phyloP scores from a whole-genome alignment of 1,140 invertebrate genomes.

The Meteorus sp. region DNA sequence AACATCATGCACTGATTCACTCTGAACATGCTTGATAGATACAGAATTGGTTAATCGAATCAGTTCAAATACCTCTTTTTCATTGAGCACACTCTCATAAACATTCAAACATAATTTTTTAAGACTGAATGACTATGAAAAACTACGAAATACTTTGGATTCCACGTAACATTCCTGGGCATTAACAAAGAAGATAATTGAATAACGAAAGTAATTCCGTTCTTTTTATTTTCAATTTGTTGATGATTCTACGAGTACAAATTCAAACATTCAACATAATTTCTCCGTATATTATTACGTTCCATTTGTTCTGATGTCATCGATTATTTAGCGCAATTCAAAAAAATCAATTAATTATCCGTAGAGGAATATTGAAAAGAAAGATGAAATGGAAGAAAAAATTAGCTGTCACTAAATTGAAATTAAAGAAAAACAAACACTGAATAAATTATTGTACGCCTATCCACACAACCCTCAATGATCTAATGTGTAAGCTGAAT shows the following conservation, averaged over 20 bases:
- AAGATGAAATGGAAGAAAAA: slow-evolving; percentile 15
- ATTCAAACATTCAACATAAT: background rate
- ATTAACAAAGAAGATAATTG: slow-evolving; percentile 18
- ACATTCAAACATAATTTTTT: slow-evolving; percentile 34
- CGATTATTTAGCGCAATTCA: slow-evolving; percentile 25
- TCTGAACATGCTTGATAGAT: background rate
- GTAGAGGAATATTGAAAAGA: slow-evolving; percentile 14
- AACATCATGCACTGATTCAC: background rate
- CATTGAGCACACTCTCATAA: background rate
- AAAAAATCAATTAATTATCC: slow-evolving; percentile 18
- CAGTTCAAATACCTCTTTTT: background rate
- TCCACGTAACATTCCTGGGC: slow-evolving; percentile 25
- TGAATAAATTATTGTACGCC: slow-evolving; percentile 38
- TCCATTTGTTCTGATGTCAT: slow-evolving; percentile 32
- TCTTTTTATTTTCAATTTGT: too few relatives aligned
- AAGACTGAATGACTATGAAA: slow-evolving; percentile 47
- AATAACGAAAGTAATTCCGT: slow-evolving; percentile 17
- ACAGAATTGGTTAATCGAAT: too few relatives aligned
- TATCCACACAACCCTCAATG: slow-evolving; percentile 34
- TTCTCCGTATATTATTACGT: slow-evolving; percentile 30
- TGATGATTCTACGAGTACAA: slow-evolving; percentile 11
- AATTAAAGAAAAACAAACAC: slow-evolving; percentile 30
- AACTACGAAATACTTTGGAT: slow-evolving; percentile 1
- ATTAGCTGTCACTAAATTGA: slow-evolving; percentile 27
- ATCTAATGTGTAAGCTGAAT: slow-evolving; percentile 50